Base-by-base conservation (phyloP, 2,797 vertebrate genomes). In the Clarias fuscus region DNA sequence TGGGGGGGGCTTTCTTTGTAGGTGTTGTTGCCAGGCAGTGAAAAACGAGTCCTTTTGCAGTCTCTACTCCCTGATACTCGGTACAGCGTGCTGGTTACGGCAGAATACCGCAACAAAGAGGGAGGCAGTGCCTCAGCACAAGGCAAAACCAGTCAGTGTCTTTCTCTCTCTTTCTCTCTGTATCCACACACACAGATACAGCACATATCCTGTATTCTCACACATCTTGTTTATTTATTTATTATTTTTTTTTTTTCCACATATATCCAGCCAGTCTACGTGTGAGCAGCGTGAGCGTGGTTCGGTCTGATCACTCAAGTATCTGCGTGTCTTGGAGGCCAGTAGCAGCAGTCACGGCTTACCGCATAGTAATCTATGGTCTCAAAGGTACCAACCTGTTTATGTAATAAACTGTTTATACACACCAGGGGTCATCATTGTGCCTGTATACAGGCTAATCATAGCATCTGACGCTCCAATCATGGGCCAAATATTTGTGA, bases 51-150 rank as follows among this genome's bases (percentile, higher is more conserved):
- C 86, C 90, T 92, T 48, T 93, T 99, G 3, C 93, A 96, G 87
- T 91, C 94, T 0, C 89, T 99, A 65, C 94, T 96, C 88, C 96
- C 97, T 0, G 96, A 97, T 22, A 94, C 96, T 64, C 95, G 95
- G 4, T 99, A 98, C 94, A 96, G 91, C 70, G 92, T 98, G 90
- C 91, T 93, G 24, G 91, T 97, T 87, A 96, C 96, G 0, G 97
- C 97, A 0, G 90, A 98, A 92, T 97, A 98, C 65, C 92, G 92
- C 84, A 95, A 90, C 3, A 95, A 96, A 73, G 97, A 98, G 83
- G 98, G 97, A 0, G 92, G 94, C 85, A 95, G 94, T 6, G 91
- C 88, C 0, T 93, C 96, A 15, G 91, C 94, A 0, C 96, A 94
- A 0, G 97, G 96, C 14, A 94, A 94, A 89, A 99, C 97, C 0